Base-by-base conservation (phyloP, 2,888 invertebrate species). In the Mythimna vitellina region DNA sequence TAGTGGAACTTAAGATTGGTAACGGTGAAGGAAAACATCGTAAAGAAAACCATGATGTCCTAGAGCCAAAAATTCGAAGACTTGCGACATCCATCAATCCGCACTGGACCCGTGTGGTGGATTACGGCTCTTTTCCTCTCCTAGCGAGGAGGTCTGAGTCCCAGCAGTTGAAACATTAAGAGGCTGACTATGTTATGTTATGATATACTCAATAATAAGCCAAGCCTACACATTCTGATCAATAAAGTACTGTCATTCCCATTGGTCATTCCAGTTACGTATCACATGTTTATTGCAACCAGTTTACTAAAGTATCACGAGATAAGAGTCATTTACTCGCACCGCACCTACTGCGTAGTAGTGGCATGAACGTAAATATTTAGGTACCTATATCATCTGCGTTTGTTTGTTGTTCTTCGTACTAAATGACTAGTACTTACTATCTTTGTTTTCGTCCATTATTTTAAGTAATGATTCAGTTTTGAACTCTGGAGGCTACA, bases 251-350 rank as follows among this genome's bases (percentile, higher is more conserved):
- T 51, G 60, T 25, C 32, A 71, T 71, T n/a, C n/a, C n/a, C n/a
- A n/a, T n/a, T n/a, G n/a, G 60, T 25, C 32, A 71, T 71, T 56
- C n/a, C 22, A 57, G 49, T 62, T 69, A 69, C 46, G 51, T 49
- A 60, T 38, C 22, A 29, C 25, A 22, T 64, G 46, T 65, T 58
- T 65, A 62, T 78, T 65, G 65, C 53, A 46, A 9, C 65, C 6
- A 63, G 62, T 63, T 65, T 62, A 65, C 29, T 56, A 51, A 70
- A 77, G 57, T 56, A 51, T 46, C 54, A 51, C 69, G 63, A 56
- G 63, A 79, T 73, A 78, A 79, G 58, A 56, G 10, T 12, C 57
- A 54, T 69, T 64, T 78, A 73, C 51, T 76, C 56, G 29, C 46
- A 46, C 42, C 38, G 42, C 0, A 42, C 46, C 46, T 62, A 76